A percentile compares a stretch with the other conserved stretches of the same genome.
Evolutionary conservation across 2,888 invertebrate species (phyloP).

Genomic region (Cataglyphis altisquamis): DNA sequence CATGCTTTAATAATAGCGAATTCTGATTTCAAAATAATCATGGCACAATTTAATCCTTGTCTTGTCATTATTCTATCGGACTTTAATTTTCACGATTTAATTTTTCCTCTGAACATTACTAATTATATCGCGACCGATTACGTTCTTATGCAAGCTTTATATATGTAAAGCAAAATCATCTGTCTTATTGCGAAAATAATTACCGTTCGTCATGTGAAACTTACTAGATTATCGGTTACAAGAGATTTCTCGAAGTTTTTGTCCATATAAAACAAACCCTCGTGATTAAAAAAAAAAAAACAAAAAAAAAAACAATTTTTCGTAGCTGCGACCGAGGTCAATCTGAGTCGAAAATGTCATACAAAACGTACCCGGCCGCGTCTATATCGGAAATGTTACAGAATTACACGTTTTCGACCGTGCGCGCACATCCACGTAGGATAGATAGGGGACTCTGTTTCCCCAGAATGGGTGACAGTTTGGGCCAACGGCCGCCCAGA

Average conservation of each 20-base stretch:
- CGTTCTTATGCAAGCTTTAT: neutral
- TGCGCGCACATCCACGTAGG: neutral
- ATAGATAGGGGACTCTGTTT: slow-evolving; percentile 50
- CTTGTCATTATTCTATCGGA: neutral
- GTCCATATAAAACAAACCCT: slow-evolving; percentile 27
- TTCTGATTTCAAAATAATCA: slow-evolving; percentile 18
- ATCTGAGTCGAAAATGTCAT: slow-evolving; percentile 52
- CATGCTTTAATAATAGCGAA: neutral
- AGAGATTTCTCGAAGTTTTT: slow-evolving; percentile 35
- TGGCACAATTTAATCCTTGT: neutral
- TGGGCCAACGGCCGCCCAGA: slow-evolving; percentile 44
- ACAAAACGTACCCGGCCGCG: slow-evolving; percentile 34
- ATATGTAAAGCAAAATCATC: neutral
- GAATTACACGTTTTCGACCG: slow-evolving; percentile 46
- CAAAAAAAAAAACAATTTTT: slow-evolving; percentile 43
- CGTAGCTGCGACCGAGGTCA: slow-evolving; percentile 39
- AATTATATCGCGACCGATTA: slow-evolving; percentile 30
- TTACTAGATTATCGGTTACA: slow-evolving; percentile 44
- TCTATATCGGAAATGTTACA: slow-evolving; percentile 43
- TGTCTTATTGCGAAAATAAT: slow-evolving; percentile 35
- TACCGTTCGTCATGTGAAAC: slow-evolving; percentile 35
- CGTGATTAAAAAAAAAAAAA: slow-evolving; percentile 42
- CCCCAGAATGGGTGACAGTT: slow-evolving; percentile 46
- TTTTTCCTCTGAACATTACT: neutral
- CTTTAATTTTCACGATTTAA: slow-evolving; percentile 13